Conservation (phyloP, 2,113 vertebrate species). For the Otus sunia region DNA sequence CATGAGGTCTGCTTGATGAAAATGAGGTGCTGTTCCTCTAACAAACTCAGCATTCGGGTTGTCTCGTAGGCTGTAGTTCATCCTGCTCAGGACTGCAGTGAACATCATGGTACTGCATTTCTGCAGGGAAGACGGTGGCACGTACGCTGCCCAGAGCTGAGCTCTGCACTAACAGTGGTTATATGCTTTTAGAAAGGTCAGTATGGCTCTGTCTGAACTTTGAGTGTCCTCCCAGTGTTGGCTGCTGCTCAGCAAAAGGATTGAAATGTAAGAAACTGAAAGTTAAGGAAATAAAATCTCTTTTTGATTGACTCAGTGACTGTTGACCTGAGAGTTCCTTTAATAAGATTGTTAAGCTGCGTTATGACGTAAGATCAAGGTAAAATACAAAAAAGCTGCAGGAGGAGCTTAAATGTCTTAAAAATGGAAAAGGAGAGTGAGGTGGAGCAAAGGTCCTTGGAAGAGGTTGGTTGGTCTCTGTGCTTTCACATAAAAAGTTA, state of each 20-base stretch:
- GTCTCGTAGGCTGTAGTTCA: not conserved
- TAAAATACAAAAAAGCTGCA: not conserved
- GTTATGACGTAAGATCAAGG: not conserved
- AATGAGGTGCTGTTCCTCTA: not conserved
- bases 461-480: constrained; percentile 16
- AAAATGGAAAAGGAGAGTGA: not conserved
- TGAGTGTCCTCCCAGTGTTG: not conserved
- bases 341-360: not conserved
- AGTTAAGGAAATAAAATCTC: not conserved
- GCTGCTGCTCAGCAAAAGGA: not conserved
- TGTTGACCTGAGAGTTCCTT: constrained; percentile 21
- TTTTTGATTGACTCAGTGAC: not conserved
- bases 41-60: not conserved
- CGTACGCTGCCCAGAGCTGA: not conserved
- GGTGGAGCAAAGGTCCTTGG: not conserved
- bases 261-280: not conserved
- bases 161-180: not conserved
- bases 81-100: not conserved
- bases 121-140: not conserved
- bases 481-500: constrained; percentile 48
- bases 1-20: not conserved
- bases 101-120: not conserved
- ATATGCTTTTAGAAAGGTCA: not conserved
- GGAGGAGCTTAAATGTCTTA: not conserved
- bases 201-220: not conserved